Percentiles rank a stretch among this genome's conserved stretches.
These are phyloP conservation scores for Myocastor coypus DNA, from an alignment of 2,113 vertebrate genomes.

Conservation along the genomic window DNA sequence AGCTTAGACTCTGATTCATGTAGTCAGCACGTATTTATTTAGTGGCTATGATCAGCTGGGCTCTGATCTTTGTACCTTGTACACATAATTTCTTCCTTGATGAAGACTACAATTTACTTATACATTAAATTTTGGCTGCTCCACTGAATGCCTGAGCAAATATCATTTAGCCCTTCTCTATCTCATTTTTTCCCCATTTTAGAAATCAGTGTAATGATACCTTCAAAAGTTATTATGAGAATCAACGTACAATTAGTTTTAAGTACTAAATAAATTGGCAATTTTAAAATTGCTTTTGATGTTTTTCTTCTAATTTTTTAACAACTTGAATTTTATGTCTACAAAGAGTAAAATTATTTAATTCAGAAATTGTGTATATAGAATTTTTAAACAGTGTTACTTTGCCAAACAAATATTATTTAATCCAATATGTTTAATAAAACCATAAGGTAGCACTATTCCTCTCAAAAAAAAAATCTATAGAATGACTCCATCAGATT, in stretches of 20 bases:
- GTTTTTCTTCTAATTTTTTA: constrained; percentile 34
- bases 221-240: neutral
- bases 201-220: neutral
- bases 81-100: neutral
- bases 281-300: neutral
- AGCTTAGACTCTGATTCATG: neutral
- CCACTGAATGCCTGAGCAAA: neutral
- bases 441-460: neutral
- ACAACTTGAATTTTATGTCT: neutral
- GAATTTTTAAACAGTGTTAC: neutral
- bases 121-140: neutral
- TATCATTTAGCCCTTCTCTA: neutral
- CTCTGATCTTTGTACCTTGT: neutral
- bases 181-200: neutral
- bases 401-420: neutral
- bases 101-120: neutral
- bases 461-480: constrained; percentile 20
- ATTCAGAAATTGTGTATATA: neutral
- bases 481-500: neutral
- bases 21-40: constrained; percentile 8
- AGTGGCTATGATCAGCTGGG: neutral
- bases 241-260: neutral
- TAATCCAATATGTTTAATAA: neutral
- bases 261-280: neutral
- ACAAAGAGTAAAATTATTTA: neutral